Evolutionary conservation across 1,140 invertebrate species (phyloP).

Genomic region (Eufriesea mexicana): DNA sequence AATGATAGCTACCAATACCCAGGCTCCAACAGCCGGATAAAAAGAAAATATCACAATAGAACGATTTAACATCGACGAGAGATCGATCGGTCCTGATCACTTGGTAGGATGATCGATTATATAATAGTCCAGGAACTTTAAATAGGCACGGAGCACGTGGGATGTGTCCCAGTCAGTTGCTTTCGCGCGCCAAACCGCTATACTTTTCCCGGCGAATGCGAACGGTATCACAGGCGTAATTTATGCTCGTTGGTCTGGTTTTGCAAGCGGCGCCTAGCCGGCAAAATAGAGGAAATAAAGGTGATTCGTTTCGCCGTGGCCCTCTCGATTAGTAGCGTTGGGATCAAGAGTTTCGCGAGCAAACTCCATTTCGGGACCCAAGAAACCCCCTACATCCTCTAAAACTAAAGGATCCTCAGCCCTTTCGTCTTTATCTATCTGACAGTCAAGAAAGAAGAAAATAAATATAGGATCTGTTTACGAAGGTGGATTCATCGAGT

Average conservation of each 20-base stretch:
- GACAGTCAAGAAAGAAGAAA: too few relatives aligned
- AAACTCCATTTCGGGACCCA: neutral
- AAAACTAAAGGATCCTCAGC: too few relatives aligned
- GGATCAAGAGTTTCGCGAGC: neutral
- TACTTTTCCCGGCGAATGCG: constrained; percentile 11
- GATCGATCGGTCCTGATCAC: neutral
- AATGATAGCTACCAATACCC: too few relatives aligned
- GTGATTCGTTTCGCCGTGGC: neutral
- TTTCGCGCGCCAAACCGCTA: constrained; percentile 10
- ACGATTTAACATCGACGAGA: neutral
- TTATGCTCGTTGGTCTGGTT: constrained; percentile 50
- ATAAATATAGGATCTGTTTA: too few relatives aligned
- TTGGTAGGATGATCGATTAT: constrained; percentile 4
- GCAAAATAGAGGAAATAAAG: constrained; percentile 25
- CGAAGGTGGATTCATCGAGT: too few relatives aligned
- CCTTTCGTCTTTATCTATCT: too few relatives aligned
- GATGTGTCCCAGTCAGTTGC: constrained; percentile 11
- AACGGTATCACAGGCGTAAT: constrained; percentile 21
- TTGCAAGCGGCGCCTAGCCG: constrained; percentile 50
- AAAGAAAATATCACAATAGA: too few relatives aligned
- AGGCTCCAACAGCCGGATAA: too few relatives aligned
- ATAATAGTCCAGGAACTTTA: constrained; percentile 15
- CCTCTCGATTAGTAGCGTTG: neutral
- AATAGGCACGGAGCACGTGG: constrained; percentile 32
- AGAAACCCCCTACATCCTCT: too few relatives aligned